Percentiles rank a stretch among this genome's conserved stretches.
Evolutionary conservation across 2,797 vertebrate species (phyloP).

Genomic region (Thunnus albacares): DNA sequence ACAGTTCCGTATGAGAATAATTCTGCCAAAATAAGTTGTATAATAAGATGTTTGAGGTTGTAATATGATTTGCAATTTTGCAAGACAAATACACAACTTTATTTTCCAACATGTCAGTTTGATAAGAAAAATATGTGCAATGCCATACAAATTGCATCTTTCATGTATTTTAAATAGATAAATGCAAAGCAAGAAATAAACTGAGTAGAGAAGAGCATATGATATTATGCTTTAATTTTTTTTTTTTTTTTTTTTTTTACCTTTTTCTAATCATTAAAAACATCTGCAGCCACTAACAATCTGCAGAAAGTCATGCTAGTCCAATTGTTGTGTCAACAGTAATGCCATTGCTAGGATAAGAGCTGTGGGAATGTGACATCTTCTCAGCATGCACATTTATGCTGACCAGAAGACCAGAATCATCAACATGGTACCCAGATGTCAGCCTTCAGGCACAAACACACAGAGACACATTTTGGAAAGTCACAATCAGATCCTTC

Average conservation of each 20-base stretch:
- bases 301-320: constrained; percentile 52
- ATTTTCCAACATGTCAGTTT: constrained; percentile 24
- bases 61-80: constrained; percentile 47
- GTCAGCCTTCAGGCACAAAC: constrained; percentile 67
- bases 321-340: constrained; percentile 60
- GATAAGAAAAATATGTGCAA: constrained; percentile 28
- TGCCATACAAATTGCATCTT: constrained; percentile 5
- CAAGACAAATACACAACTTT: constrained; percentile 31
- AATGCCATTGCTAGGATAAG: constrained; percentile 68
- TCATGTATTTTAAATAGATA: constrained; percentile 18
- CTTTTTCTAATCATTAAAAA: constrained; percentile 36
- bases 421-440: constrained; percentile 79
- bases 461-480: constrained; percentile 29
- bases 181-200: background rate
- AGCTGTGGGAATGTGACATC: constrained; percentile 79
- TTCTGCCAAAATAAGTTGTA: constrained; percentile 40
- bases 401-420: constrained; percentile 76
- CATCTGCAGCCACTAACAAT: constrained; percentile 47
- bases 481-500: constrained; percentile 47
- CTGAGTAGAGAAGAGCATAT: constrained; percentile 8
- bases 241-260: constrained; percentile 5
- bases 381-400: constrained; percentile 70
- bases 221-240: background rate
- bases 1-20: constrained; percentile 36
- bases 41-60: constrained; percentile 54